A percentile compares a stretch with the other conserved stretches of the same genome.
Evolutionary conservation across 2,888 invertebrate species (phyloP).

Genomic region (Catonia carolina): DNA sequence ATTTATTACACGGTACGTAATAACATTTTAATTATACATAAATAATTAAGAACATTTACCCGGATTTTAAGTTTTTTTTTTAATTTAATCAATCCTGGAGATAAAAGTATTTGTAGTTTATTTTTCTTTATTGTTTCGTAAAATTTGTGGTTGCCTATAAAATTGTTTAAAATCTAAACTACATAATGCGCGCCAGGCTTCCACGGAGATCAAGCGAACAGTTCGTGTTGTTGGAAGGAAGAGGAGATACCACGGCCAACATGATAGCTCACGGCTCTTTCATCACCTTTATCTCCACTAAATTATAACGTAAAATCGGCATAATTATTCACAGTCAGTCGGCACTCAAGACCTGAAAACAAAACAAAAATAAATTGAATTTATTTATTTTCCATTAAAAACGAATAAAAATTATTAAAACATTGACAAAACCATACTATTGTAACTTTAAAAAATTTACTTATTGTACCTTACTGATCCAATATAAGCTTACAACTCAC

Average conservation of each 20-base stretch:
- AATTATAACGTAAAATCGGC: not conserved
- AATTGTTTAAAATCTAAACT: not conserved
- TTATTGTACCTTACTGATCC: too few relatives aligned
- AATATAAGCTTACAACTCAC: too few relatives aligned
- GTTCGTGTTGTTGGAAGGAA: constrained; percentile 5
- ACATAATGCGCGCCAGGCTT: constrained; percentile 12
- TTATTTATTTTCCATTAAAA: too few relatives aligned
- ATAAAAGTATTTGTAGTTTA: too few relatives aligned
- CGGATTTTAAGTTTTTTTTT: too few relatives aligned
- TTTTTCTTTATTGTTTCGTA: too few relatives aligned
- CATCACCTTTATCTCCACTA: constrained; percentile 15
- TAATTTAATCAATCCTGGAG: too few relatives aligned
- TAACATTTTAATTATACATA: not conserved
- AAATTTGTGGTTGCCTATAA: constrained; percentile 6
- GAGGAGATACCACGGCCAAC: constrained; percentile 12
- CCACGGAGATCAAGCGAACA: constrained; percentile 23
- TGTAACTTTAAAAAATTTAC: too few relatives aligned
- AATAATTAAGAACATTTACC: constrained; percentile 16
- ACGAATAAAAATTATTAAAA: too few relatives aligned
- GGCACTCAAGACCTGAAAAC: constrained; percentile 19
- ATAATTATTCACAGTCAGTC: not conserved
- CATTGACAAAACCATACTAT: too few relatives aligned
- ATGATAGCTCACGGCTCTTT: constrained; percentile 15
- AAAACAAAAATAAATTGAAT: too few relatives aligned
- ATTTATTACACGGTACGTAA: constrained; percentile 9